These are phyloP conservation scores for Nowickia ferox DNA, from an alignment of 2,888 invertebrate species.

Conservation along the genomic window DNA sequence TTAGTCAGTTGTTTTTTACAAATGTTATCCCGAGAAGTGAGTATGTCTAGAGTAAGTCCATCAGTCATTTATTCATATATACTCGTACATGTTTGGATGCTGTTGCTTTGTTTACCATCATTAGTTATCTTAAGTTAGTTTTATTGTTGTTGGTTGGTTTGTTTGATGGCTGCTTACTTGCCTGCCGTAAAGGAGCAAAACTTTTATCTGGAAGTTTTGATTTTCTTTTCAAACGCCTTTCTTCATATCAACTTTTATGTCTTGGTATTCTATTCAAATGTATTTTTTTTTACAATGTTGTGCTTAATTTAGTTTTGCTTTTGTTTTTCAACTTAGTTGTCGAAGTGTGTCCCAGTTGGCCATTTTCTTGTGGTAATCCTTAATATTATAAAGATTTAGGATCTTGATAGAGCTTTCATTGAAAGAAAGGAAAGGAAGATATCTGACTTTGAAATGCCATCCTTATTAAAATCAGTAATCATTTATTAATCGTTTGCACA, in stretches of 20 bases:
- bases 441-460: no score
- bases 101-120: conserved; percentile 31
- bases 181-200: background rate
- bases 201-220: conserved; percentile 46
- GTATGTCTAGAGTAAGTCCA: conserved; percentile 11
- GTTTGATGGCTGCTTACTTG: conserved; percentile 8
- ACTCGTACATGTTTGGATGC: conserved; percentile 12
- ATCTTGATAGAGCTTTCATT: no score
- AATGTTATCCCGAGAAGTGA: conserved; percentile 11
- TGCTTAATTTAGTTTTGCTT: background rate
- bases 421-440: no score
- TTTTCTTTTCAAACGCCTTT: background rate
- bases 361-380: conserved; percentile 8
- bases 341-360: conserved; percentile 26
- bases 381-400: background rate
- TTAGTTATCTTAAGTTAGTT: conserved; percentile 63
- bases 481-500: no score
- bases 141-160: conserved; percentile 53
- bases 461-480: no score
- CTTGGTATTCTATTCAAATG: background rate
- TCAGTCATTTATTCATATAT: conserved; percentile 31
- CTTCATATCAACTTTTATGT: background rate
- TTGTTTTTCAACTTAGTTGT: background rate
- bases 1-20: conserved; percentile 8
- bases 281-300: background rate